Percentiles rank a stretch among this genome's conserved stretches.
These are phyloP conservation scores for Palythoa grandiflora DNA, from an alignment of 92 coral and sea anemone species.

Conservation along the genomic window DNA sequence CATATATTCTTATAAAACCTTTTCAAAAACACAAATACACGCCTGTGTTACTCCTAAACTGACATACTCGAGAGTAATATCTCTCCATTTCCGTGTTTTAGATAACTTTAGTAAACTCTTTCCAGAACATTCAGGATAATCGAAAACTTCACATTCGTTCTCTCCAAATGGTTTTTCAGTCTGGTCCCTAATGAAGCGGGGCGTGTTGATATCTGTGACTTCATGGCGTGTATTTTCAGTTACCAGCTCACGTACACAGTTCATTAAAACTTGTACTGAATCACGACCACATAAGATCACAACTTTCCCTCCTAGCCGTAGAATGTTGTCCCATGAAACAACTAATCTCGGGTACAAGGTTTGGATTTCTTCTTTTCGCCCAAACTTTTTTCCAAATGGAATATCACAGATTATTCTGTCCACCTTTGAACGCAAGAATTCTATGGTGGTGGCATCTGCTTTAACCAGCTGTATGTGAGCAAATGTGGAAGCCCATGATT, in stretches of 20 bases:
- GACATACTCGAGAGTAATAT: conserved; percentile 1
- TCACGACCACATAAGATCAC: conserved; percentile 25
- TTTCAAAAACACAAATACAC: conserved; percentile 45
- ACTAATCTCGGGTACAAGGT: conserved; percentile 9
- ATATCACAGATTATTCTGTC: conserved; percentile 31
- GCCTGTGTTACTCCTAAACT: conserved; percentile 38
- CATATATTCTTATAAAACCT: not conserved
- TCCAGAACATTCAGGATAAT: not conserved
- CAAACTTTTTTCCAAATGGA: conserved; percentile 49
- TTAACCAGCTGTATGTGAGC: conserved; percentile 21
- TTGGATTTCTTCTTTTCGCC: conserved; percentile 6
- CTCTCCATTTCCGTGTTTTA: conserved; percentile 3
- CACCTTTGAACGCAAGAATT: conserved; percentile 20
- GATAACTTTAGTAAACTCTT: not conserved
- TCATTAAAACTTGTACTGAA: not conserved
- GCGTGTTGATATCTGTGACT: not conserved
- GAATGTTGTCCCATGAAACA: conserved; percentile 22
- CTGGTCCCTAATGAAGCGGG: not conserved
- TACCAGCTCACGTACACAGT: not conserved
- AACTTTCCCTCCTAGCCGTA: conserved; percentile 28
- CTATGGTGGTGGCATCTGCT: conserved; percentile 37
- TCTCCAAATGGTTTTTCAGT: not conserved
- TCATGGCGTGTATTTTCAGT: not conserved
- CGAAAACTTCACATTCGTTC: not conserved
- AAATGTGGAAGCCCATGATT: not conserved